phyloP scores from a whole-genome alignment of 2,888 invertebrate species.

The Trachelus troglodyta region DNA sequence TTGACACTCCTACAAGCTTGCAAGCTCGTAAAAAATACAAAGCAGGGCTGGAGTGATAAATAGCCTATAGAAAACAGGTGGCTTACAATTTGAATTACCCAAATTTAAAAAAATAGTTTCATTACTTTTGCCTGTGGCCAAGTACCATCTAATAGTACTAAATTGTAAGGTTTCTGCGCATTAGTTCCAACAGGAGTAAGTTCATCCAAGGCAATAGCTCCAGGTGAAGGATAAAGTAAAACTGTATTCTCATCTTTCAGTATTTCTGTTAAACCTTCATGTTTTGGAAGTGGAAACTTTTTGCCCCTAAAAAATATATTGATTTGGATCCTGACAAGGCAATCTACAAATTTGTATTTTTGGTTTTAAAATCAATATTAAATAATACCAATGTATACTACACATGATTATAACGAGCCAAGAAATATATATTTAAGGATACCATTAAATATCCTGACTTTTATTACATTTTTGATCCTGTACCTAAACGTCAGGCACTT shows the following conservation, averaged over 20 bases:
- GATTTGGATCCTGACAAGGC: background rate
- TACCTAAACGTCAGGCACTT: conserved; percentile 75
- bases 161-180: conserved; percentile 73
- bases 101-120: background rate
- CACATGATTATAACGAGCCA: background rate
- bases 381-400: background rate
- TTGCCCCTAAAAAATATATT: conserved; percentile 77
- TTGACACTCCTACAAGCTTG: conserved; percentile 77
- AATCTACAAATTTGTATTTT: background rate
- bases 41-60: conserved; percentile 84
- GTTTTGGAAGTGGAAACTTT: conserved; percentile 79
- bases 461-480: background rate
- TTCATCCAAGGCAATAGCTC: conserved; percentile 76
- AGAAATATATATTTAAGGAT: background rate
- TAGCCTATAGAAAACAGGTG: conserved; percentile 68
- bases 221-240: conserved; percentile 83
- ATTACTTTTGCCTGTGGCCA: conserved; percentile 90
- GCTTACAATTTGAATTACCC: background rate
- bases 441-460: background rate
- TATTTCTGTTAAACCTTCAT: conserved; percentile 74
- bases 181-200: conserved; percentile 65
- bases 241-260: conserved; percentile 77
- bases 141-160: conserved; percentile 91
- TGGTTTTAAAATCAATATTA: background rate
- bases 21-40: conserved; percentile 83